Evolutionary conservation across 2,113 vertebrate species (phyloP).

Genomic region (Cyrtonyx montezumae): DNA sequence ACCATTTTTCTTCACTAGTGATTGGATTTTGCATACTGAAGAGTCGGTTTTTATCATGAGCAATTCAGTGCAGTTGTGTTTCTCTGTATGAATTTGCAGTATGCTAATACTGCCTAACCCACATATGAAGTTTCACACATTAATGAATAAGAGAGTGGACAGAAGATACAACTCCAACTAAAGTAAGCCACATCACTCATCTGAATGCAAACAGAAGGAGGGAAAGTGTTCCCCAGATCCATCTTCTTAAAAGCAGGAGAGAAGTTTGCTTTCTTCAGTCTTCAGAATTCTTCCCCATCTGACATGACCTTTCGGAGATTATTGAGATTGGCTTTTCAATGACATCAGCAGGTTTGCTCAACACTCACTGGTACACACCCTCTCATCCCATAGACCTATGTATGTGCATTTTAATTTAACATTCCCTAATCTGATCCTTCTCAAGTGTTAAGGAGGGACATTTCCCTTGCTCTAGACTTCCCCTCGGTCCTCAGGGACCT

Average conservation of each 20-base stretch:
- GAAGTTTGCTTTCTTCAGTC: neutral
- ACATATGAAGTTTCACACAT: neutral
- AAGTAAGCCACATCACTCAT: neutral
- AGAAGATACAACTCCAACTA: neutral
- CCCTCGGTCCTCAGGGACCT: neutral
- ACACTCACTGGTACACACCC: neutral
- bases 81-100: neutral
- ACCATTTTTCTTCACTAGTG: neutral
- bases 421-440: neutral
- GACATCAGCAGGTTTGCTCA: neutral
- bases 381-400: neutral
- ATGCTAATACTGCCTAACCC: neutral
- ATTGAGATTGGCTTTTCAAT: neutral
- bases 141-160: neutral
- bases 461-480: neutral
- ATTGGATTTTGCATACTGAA: neutral
- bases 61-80: neutral
- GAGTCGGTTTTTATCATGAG: neutral
- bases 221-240: neutral
- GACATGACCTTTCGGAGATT: neutral
- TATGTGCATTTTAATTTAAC: neutral
- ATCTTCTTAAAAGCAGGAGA: neutral
- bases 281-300: neutral
- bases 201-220: neutral
- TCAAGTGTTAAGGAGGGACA: neutral